A percentile compares a stretch with the other conserved stretches of the same genome.
Conservation (phyloP, 2,113 vertebrate species). For the Psophia crepitans region DNA sequence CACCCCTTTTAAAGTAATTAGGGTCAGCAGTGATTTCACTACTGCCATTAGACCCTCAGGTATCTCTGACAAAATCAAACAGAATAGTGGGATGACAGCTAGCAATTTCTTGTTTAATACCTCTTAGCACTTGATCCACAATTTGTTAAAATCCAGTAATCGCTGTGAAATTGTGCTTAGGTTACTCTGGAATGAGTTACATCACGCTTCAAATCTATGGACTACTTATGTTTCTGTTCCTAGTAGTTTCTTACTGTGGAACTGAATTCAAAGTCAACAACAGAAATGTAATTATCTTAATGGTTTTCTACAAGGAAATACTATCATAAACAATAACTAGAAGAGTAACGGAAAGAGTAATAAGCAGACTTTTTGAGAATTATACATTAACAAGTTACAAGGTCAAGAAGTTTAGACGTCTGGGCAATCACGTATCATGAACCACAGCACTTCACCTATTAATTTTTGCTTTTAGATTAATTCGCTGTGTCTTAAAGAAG, state of each 20-base stretch:
- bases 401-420: background rate
- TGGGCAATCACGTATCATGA: background rate
- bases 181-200: background rate
- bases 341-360: background rate
- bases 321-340: background rate
- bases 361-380: background rate
- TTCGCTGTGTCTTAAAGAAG: background rate
- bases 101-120: background rate
- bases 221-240: background rate
- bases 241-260: background rate
- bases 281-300: background rate
- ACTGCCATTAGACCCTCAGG: background rate
- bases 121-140: background rate
- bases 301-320: background rate
- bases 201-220: background rate
- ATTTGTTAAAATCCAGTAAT: background rate
- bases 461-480: background rate
- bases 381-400: background rate
- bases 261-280: background rate
- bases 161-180: background rate
- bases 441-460: background rate
- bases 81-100: background rate
- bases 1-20: background rate
- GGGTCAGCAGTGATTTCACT: background rate
- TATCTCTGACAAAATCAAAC: background rate